Evolutionary conservation across 2,113 vertebrate genomes (phyloP).

Genomic region (Alouatta palliata): DNA sequence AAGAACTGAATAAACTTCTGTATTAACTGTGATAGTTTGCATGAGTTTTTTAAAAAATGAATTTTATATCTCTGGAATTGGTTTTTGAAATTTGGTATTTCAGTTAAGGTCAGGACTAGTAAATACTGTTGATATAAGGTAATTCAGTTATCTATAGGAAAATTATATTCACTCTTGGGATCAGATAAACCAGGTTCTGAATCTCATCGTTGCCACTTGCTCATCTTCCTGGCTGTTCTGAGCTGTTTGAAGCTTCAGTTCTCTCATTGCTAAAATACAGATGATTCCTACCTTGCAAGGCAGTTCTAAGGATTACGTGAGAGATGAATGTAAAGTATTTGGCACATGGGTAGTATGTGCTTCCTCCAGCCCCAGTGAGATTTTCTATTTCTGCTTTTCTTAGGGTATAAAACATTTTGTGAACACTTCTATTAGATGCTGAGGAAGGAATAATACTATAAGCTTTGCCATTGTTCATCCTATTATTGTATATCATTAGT

Average conservation of each 20-base stretch:
- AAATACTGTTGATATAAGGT: background rate
- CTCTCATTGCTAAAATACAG: background rate
- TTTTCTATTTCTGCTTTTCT: background rate
- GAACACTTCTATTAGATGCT: background rate
- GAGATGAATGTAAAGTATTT: background rate
- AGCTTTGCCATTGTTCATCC: background rate
- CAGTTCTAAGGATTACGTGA: background rate
- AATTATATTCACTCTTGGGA: background rate
- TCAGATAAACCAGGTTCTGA: background rate
- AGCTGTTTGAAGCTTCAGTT: background rate
- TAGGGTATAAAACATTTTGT: background rate
- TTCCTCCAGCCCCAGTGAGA: background rate
- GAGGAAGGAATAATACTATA: background rate
- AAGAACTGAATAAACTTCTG: background rate
- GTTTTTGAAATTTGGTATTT: background rate
- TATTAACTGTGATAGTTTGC: background rate
- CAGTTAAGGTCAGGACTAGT: background rate
- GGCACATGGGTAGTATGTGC: background rate
- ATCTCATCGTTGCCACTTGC: background rate
- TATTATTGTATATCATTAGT: background rate
- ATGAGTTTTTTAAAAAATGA: background rate
- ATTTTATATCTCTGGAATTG: background rate
- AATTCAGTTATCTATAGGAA: background rate
- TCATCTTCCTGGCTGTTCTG: background rate
- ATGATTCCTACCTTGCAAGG: background rate